These are phyloP conservation scores for Therioaphis trifolii DNA, from an alignment of 2,888 invertebrate species.

Conservation along the genomic window DNA sequence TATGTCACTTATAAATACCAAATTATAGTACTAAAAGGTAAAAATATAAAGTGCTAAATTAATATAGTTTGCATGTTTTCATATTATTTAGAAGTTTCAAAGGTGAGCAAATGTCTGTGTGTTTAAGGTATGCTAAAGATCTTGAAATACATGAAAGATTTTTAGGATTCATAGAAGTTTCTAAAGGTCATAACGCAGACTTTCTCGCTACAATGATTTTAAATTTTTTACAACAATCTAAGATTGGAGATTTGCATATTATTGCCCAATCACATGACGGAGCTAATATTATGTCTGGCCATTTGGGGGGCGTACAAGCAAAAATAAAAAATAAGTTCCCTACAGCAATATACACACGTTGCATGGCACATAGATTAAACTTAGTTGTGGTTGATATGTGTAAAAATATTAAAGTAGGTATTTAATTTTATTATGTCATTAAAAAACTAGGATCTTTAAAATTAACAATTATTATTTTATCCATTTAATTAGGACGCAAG, in stretches of 20 bases:
- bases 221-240: neutral
- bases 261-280: neutral
- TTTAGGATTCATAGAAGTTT: too few species aligned
- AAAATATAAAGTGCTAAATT: too few species aligned
- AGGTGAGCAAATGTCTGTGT: too few species aligned
- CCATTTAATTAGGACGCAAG: neutral
- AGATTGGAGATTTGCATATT: neutral
- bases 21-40: too few species aligned
- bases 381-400: constrained; percentile 17
- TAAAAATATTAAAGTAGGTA: neutral
- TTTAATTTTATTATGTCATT: neutral
- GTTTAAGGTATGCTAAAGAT: too few species aligned
- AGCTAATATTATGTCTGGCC: neutral
- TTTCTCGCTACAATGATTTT: too few species aligned
- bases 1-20: too few species aligned
- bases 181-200: too few species aligned
- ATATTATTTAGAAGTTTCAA: too few species aligned
- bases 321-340: neutral
- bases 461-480: neutral
- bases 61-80: too few species aligned
- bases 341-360: neutral
- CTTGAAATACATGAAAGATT: too few species aligned
- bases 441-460: neutral
- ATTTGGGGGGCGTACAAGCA: neutral
- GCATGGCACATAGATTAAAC: neutral